Percentiles rank a stretch among this genome's conserved stretches.
These are phyloP conservation scores for Entelurus aequoreus DNA, from an alignment of 2,113 vertebrate species.

Conservation along the genomic window DNA sequence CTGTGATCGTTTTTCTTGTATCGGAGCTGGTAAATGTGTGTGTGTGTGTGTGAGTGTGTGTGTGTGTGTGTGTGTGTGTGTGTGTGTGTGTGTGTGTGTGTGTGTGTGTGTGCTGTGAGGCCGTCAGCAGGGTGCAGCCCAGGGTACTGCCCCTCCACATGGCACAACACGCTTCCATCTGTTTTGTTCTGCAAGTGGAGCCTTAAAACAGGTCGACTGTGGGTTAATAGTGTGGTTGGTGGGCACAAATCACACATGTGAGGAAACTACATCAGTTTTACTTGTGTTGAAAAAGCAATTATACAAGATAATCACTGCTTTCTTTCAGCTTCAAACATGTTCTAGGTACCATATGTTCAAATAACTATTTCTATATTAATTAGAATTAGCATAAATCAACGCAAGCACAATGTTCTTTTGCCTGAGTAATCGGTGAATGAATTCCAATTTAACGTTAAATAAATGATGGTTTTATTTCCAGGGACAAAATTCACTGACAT, in stretches of 20 bases:
- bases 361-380: background rate
- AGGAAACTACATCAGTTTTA: background rate
- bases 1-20: slow-evolving; percentile 2
- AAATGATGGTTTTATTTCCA: no score
- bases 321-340: background rate
- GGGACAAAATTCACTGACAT: background rate
- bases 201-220: slow-evolving; percentile 54
- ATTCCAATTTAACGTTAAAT: background rate
- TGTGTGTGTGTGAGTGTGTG: background rate
- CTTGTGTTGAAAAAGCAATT: background rate
- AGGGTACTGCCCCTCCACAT: background rate
- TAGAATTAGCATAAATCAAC: background rate
- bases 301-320: background rate
- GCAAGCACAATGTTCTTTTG: no score
- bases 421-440: background rate
- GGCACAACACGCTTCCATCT: slow-evolving; percentile 20
- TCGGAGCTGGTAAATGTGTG: slow-evolving; percentile 22
- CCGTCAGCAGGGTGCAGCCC: slow-evolving; percentile 21
- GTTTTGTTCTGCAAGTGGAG: slow-evolving; percentile 29
- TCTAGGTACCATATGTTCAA: background rate
- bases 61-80: background rate
- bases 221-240: slow-evolving; percentile 39
- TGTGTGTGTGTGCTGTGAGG: slow-evolving; percentile 8
- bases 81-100: background rate
- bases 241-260: background rate